Percentiles rank a stretch among this genome's conserved stretches.
Evolutionary conservation across 2,797 vertebrate species (phyloP).

Genomic region (Podarcis lilfordi): DNA sequence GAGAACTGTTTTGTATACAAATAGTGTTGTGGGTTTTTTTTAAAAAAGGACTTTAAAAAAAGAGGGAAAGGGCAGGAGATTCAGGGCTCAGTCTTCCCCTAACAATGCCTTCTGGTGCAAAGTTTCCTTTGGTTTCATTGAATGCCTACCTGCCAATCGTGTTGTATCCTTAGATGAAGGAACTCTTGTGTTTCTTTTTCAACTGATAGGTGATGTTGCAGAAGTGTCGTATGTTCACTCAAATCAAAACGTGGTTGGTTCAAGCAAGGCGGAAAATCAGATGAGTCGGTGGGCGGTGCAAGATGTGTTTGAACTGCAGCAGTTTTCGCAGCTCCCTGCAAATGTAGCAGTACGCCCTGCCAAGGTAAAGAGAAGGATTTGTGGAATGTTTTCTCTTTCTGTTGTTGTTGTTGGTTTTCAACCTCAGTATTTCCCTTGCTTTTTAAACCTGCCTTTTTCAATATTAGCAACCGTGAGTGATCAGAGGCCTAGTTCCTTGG

Average conservation of each 20-base stretch:
- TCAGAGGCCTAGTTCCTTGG: constrained; percentile 39
- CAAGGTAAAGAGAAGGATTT: constrained; percentile 82
- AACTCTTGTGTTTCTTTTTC: constrained; percentile 10
- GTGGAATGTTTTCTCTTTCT: constrained; percentile 34
- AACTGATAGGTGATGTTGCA: constrained; percentile 81
- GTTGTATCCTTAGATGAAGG: constrained; percentile 10
- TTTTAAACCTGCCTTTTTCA: constrained; percentile 32
- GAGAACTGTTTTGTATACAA: too few relatives aligned
- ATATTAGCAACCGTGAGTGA: constrained; percentile 45
- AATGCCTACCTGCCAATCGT: neutral
- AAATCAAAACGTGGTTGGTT: constrained; percentile 93
- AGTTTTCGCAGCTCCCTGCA: constrained; percentile 93
- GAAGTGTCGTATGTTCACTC: constrained; percentile 92
- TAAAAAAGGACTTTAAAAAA: too few relatives aligned
- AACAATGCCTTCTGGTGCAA: neutral
- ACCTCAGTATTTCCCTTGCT: constrained; percentile 45
- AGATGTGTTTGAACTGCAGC: constrained; percentile 90
- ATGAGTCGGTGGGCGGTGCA: constrained; percentile 88
- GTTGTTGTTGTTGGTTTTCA: constrained; percentile 8
- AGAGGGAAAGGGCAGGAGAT: too few relatives aligned
- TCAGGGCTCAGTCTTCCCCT: neutral
- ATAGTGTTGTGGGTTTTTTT: too few relatives aligned
- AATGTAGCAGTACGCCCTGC: constrained; percentile 80
- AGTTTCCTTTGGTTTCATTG: neutral
- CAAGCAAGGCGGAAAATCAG: constrained; percentile 91